Evolutionary conservation across 2,113 vertebrate species (phyloP), one percentile per base, ranked within the genome.

Genomic region (Lophura nycthemera): DNA sequence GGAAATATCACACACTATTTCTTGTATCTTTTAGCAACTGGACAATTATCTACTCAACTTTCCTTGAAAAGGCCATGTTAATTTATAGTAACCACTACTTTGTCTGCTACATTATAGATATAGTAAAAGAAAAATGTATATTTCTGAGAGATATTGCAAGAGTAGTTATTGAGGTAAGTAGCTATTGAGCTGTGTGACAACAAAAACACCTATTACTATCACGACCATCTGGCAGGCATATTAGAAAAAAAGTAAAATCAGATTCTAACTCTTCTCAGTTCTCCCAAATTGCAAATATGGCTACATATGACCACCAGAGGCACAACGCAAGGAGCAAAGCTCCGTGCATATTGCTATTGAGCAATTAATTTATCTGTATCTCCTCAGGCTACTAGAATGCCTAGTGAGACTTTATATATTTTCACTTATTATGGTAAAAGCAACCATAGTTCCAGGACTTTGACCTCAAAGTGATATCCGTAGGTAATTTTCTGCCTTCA

Each of bases 401-500:
- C 69, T 73, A 69, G 13, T 32, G 94, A 79, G 83, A 97, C 2
- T 0, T 36, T 52, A 65, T 25, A 75, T 67, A 86, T 89, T 92
- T 81, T 75, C 79, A 92, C 76, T 92, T 91, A 74, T 92, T 86
- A 88, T n/a, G 27, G 47, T 80, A 91, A 89, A 95, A 38, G 94
- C 74, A 96, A 89, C 38, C 0, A 0, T 64, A 93, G 52, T 95
- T 89, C 75, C 66, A 89, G 85, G 79, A 83, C 65, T 93, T 93
- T 95, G 91, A 94, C 91, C 91, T 96, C 70, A 45, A 64, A 94
- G 79, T 57, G 72, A 81, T 95, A 92, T 92, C 91, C 83, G 52
- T 75, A 88, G 82, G 76, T 90, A 96, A 95, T 75, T 86, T 85
- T 90, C n/a, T 94, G 60, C 75, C 89, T 84, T 88, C 65, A 36